Percentiles rank a stretch among this genome's conserved stretches.
phyloP scores from a whole-genome alignment of 2,113 vertebrate species.

The Xiphophorus couchianus region DNA sequence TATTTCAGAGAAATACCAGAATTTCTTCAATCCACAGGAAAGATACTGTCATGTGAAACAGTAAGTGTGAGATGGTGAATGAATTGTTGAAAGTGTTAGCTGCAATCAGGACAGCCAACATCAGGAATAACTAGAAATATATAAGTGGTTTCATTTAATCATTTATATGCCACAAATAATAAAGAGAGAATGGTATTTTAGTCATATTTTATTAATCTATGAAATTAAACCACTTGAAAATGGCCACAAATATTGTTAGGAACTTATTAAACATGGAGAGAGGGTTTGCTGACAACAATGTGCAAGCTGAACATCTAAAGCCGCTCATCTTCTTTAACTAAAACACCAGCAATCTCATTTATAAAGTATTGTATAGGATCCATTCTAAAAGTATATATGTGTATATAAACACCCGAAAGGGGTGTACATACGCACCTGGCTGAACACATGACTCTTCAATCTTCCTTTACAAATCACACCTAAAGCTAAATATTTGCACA shows the following conservation, averaged over 20 bases:
- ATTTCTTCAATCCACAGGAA: neutral
- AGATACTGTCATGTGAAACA: constrained; percentile 15
- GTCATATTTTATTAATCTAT: neutral
- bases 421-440: too few species aligned
- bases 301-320: neutral
- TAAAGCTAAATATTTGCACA: too few species aligned
- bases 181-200: neutral
- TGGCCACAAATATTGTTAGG: neutral
- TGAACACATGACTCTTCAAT: too few species aligned
- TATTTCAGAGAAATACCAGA: constrained; percentile 47
- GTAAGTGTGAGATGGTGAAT: constrained; percentile 20
- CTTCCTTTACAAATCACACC: too few species aligned
- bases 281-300: neutral
- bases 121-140: neutral
- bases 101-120: neutral
- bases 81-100: neutral
- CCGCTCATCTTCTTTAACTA: too few species aligned
- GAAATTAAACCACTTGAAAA: neutral
- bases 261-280: neutral
- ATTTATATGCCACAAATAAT: neutral
- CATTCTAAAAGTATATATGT: too few species aligned
- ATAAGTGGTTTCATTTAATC: neutral
- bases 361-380: too few species aligned
- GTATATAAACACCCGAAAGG: too few species aligned
- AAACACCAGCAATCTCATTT: too few species aligned